Evolutionary conservation across 2,113 vertebrate genomes (phyloP), one percentile per base, ranked within the genome.

Genomic region (Bagarius yarrelli): DNA sequence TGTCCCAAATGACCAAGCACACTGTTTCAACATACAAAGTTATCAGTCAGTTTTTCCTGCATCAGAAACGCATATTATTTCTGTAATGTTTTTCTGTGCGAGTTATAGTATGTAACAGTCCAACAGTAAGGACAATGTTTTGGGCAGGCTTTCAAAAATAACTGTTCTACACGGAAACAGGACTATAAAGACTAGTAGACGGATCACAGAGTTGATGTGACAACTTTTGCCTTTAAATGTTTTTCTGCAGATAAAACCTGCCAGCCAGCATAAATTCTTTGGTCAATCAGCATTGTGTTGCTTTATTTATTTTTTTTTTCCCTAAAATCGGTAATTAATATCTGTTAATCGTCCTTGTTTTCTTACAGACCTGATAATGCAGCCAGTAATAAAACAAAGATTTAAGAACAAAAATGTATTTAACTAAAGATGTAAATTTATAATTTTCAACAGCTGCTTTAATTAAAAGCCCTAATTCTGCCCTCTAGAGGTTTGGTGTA

Each of bases 401-500:
- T 50, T n/a, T 15, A 25, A 18, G 23, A 27, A 14, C 40, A 70
- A 47, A 69, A n/a, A n/a, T 15, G 11, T 40, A 40, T 23, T 66
- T 19, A 40, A 40, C 8, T 40, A 40, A 40, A 8, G 8, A 4
- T 40, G 3, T 40, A 40, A 40, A 8, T n/a, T n/a, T n/a, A n/a
- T n/a, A n/a, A n/a, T 40, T 3, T 8, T 40, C 36, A 47, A 57
- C 71, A 66, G 56, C n/a, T 25, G 36, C 27, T 73, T 72, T 73
- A 55, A 73, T 55, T 73, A 55, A 73, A 47, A 34, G 25, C 56
- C 36, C 77, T 44, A 50, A 36, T 63, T 81, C 66, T 77, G 73
- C 57, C 50, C 57, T 84, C 78, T 77, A 64, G 30, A 71, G 78
- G 70, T 56, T 76, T 34, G 4, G 44, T 40, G 50, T 27, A 56